A percentile compares a stretch with the other conserved stretches of the same genome.
Conservation (phyloP, 1,140 invertebrate genomes). For the Neodiprion pinetum region DNA sequence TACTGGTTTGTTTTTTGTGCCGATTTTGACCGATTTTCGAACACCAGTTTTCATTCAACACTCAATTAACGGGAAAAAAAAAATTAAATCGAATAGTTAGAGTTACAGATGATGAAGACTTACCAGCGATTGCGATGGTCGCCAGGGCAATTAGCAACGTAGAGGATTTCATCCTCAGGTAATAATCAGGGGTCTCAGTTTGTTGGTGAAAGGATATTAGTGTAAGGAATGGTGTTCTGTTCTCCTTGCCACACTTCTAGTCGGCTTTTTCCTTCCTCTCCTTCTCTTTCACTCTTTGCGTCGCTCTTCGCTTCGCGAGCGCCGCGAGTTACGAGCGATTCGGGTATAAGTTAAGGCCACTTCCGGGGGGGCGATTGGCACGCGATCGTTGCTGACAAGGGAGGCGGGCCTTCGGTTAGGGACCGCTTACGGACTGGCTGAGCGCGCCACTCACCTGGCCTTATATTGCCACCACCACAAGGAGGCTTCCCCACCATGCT, state of each 20-base stretch:
- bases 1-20: background rate
- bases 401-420: constrained; percentile 53
- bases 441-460: constrained; percentile 49
- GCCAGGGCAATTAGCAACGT: constrained; percentile 46
- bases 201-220: background rate
- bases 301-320: background rate
- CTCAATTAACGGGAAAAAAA: too few relatives aligned
- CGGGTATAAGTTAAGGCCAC: background rate
- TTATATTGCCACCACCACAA: constrained; percentile 63
- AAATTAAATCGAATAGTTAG: background rate
- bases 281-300: constrained; percentile 8
- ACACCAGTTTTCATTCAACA: background rate
- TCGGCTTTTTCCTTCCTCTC: constrained; percentile 17
- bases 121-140: constrained; percentile 42
- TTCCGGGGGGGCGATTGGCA: constrained; percentile 3
- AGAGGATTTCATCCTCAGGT: constrained; percentile 48
- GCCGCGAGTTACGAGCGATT: background rate
- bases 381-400: constrained; percentile 18
- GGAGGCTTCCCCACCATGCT: background rate
- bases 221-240: background rate
- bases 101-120: constrained; percentile 33
- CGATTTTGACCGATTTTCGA: background rate
- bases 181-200: background rate
- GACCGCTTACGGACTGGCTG: constrained; percentile 59
- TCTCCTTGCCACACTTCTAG: constrained; percentile 14